phyloP scores from a whole-genome alignment of 2,888 invertebrate genomes.

The Phalangium opilio region DNA sequence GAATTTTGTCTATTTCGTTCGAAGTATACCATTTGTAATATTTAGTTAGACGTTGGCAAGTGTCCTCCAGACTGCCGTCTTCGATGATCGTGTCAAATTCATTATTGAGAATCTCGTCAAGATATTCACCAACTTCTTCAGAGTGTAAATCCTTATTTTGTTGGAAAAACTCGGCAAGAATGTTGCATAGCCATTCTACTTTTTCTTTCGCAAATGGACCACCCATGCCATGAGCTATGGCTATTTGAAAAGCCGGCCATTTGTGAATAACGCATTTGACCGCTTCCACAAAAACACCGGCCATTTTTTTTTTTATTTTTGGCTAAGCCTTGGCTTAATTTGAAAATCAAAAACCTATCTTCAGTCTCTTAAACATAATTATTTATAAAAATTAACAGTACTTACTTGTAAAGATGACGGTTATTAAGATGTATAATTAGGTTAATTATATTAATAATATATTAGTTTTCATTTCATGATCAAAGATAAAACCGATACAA shows the following conservation, averaged over 20 bases:
- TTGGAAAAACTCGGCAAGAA: neutral
- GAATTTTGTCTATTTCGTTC: no score
- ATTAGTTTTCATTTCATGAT: no score
- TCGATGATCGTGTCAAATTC: slow-evolving; percentile 2
- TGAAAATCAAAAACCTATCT: no score
- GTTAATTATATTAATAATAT: no score
- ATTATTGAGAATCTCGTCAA: slow-evolving; percentile 1
- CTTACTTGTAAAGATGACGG: no score
- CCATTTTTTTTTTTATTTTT: no score
- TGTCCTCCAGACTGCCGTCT: slow-evolving; percentile 1
- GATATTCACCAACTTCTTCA: slow-evolving; percentile 1
- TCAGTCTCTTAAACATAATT: no score
- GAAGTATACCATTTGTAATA: neutral
- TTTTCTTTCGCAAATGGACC: slow-evolving; percentile 2
- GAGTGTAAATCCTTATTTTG: neutral
- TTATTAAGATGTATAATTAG: no score
- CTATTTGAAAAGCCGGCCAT: neutral
- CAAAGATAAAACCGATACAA: no score
- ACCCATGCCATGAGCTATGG: slow-evolving; percentile 2
- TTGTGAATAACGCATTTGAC: neutral
- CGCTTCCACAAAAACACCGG: no score
- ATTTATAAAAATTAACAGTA: no score
- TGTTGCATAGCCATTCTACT: neutral
- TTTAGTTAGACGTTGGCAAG: neutral
- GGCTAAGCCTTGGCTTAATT: no score